These are phyloP conservation scores for Kryphioiulus occultus DNA, from an alignment of 2,888 invertebrate species.

Conservation along the genomic window DNA sequence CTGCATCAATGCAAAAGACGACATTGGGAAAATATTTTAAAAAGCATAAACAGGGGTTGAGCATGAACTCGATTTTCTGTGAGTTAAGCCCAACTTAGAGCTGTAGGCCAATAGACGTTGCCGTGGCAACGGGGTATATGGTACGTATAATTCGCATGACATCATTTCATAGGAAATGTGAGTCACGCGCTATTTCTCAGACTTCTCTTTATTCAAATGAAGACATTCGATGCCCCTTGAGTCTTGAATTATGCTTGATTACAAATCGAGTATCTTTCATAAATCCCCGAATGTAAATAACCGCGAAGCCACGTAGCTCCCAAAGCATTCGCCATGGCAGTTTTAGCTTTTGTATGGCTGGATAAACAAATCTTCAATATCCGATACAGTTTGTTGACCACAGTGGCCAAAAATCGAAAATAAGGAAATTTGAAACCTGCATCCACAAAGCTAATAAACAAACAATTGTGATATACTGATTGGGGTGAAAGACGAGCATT, in stretches of 20 bases:
- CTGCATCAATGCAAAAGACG: background rate
- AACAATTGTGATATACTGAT: background rate
- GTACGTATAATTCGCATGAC: conserved; percentile 31
- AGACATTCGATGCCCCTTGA: conserved; percentile 19
- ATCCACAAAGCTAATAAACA: background rate
- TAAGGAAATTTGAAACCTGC: background rate
- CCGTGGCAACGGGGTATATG: background rate
- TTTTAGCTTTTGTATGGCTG: background rate
- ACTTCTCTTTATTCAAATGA: conserved; percentile 20
- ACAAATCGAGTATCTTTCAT: conserved; percentile 15
- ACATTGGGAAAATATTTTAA: background rate
- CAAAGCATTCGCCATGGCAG: background rate
- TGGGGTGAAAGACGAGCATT: background rate
- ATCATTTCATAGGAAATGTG: conserved; percentile 36
- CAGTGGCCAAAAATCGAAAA: background rate
- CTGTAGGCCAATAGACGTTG: background rate
- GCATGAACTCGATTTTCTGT: background rate
- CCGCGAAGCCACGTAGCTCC: background rate
- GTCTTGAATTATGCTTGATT: conserved; percentile 39
- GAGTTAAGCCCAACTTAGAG: background rate
- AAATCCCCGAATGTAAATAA: conserved; percentile 3
- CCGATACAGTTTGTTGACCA: background rate
- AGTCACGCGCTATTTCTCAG: conserved; percentile 6
- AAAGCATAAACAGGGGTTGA: background rate
- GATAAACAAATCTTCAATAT: conserved; percentile 21